phyloP scores from a whole-genome alignment of 2,113 vertebrate species.

The Hippocampus zosterae region DNA sequence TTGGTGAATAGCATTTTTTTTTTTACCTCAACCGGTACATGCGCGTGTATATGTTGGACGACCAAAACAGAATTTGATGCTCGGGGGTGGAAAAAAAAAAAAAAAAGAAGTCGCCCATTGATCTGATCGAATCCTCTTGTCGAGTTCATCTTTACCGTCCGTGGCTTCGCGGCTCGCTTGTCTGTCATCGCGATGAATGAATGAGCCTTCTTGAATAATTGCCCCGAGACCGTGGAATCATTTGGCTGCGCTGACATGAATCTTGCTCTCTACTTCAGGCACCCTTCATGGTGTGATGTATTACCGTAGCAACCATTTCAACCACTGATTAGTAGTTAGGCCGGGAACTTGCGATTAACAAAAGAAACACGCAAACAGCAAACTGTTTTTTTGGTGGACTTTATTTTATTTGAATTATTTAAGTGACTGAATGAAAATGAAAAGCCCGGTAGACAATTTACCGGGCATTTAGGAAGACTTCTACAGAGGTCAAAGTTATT shows the following conservation, averaged over 20 bases:
- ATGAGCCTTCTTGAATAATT: constrained; percentile 60
- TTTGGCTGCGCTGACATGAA: constrained; percentile 42
- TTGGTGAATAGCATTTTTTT: background rate
- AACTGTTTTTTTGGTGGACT: constrained; percentile 50
- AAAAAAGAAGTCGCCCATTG: background rate
- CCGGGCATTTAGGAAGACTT: constrained; percentile 76
- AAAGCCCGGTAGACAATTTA: constrained; percentile 66
- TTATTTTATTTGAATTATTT: constrained; percentile 72
- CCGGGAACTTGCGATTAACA: constrained; percentile 15
- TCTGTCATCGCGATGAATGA: constrained; percentile 56
- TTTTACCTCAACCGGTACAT: background rate
- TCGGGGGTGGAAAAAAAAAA: background rate
- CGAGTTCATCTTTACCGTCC: constrained; percentile 11
- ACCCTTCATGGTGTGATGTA: constrained; percentile 26
- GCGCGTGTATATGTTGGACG: too few relatives aligned
- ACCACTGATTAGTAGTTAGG: constrained; percentile 20
- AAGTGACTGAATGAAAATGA: constrained; percentile 72
- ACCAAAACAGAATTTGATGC: too few relatives aligned
- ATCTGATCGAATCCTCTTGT: background rate
- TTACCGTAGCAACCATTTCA: constrained; percentile 11
- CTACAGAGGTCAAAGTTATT: constrained; percentile 75
- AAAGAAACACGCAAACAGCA: constrained; percentile 31
- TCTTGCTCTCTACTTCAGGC: constrained; percentile 32
- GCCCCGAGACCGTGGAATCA: constrained; percentile 39
- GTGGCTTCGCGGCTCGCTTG: constrained; percentile 33